A percentile compares a stretch with the other conserved stretches of the same genome.
Evolutionary conservation across 2,888 invertebrate species (phyloP).

Genomic region (Harpalus rufipes): DNA sequence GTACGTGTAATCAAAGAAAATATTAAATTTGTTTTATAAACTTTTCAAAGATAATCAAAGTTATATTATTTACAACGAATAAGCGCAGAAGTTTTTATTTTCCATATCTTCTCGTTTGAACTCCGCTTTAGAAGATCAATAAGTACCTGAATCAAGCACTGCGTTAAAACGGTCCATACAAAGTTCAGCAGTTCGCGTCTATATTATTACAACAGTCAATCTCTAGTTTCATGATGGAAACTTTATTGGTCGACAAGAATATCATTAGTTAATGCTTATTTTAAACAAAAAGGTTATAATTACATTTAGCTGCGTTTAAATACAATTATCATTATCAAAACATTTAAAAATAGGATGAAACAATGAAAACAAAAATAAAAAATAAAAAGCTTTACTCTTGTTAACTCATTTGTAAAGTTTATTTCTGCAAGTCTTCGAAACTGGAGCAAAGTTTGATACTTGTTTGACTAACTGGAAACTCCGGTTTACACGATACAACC

Average conservation of each 20-base stretch:
- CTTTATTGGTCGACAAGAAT: slow-evolving; percentile 53
- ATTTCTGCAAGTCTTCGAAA: slow-evolving; percentile 62
- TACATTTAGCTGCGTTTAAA: slow-evolving; percentile 7
- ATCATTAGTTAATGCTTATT: slow-evolving; percentile 55
- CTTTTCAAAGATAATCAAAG: slow-evolving; percentile 9
- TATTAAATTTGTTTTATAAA: slow-evolving; percentile 20
- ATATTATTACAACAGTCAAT: slow-evolving; percentile 58
- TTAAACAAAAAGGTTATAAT: slow-evolving; percentile 41
- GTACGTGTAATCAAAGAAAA: slow-evolving; percentile 13
- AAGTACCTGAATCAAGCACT: slow-evolving; percentile 65
- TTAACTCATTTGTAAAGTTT: slow-evolving; percentile 53
- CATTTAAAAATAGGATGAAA: slow-evolving; percentile 9
- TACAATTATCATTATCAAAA: slow-evolving; percentile 3
- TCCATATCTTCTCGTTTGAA: slow-evolving; percentile 66
- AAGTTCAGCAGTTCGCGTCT: slow-evolving; percentile 61
- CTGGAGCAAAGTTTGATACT: slow-evolving; percentile 66
- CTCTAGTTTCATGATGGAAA: slow-evolving; percentile 50
- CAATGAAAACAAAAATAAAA: slow-evolving; percentile 25
- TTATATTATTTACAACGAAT: slow-evolving; percentile 6
- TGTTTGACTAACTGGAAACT: slow-evolving; percentile 66
- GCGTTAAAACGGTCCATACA: slow-evolving; percentile 67
- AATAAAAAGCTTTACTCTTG: background rate
- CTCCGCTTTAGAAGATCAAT: slow-evolving; percentile 66
- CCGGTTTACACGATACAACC: slow-evolving; percentile 55
- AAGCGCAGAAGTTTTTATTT: slow-evolving; percentile 48